Base-by-base conservation (phyloP, 37 sponge, comb jelly and placozoan species). In the Oopsacas minuta region DNA sequence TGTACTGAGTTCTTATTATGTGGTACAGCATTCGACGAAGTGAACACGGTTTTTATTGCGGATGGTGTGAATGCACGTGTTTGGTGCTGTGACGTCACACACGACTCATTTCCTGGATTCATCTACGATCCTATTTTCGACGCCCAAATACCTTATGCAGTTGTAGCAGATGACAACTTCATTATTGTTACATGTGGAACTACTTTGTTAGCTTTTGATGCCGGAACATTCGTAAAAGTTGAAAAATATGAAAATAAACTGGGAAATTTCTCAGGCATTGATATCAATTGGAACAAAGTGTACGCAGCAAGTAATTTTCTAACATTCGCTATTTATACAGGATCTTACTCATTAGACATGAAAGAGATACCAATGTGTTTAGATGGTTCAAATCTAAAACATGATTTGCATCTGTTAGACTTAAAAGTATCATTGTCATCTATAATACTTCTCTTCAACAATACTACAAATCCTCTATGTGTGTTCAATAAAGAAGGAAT, bases 11-110 rank as follows among this genome's bases (percentile, higher is more conserved):
- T 61, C 75, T 61, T 25, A 25, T 34, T 61, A 7, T 10, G 75
- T 61, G 75, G 28, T 3, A n/a, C 75, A 10, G 20, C 75, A 32
- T 61, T 61, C 22, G 22, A 61, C 30, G 75, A n/a, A 61, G 28
- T 61, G 1, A 61, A 61, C 75, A 61, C 75, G 1, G 75, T 61
- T 34, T 61, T 32, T 34, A 10, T 61, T 34, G 30, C 75, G 22
- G 75, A 61, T 12, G 20, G 28, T 7, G 1, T 61, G 28, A 61
- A 61, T 12, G 7, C 75, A 7, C 75, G 75, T 10, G 75, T 61
- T 61, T 61, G 75, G 75, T 61, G 75, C 75, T 61, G 75, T 61
- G 75, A 61, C 75, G 30, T 61, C 20, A 61, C 30, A 7, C 75
- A 34, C 30, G 28, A 61, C 28, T 25, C 3, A 12, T 10, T 61